These are phyloP conservation scores for Todiramphus saurophagus DNA, from an alignment of 2,113 vertebrate species.

Conservation along the genomic window DNA sequence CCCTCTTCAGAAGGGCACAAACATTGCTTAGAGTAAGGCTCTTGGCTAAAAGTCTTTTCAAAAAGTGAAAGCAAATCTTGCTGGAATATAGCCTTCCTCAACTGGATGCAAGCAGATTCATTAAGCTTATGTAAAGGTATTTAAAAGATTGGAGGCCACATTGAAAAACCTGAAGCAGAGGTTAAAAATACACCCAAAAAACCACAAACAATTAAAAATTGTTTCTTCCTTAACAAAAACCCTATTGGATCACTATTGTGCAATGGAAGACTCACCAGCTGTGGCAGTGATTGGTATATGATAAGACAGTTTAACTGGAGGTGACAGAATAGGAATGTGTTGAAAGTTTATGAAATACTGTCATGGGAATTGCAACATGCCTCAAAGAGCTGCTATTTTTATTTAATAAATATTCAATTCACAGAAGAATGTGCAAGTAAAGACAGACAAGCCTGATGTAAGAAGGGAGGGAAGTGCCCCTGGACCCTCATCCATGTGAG, in stretches of 20 bases:
- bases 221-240: background rate
- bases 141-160: background rate
- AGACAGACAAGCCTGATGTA: background rate
- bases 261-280: background rate
- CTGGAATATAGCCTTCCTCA: background rate
- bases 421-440: background rate
- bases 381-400: background rate
- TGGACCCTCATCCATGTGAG: background rate
- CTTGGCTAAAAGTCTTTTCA: background rate
- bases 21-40: background rate
- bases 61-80: constrained; percentile 8
- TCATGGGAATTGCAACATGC: background rate
- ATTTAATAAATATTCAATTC: background rate
- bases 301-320: background rate
- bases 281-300: background rate
- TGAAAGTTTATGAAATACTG: background rate
- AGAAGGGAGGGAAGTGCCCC: background rate
- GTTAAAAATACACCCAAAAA: background rate
- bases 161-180: background rate
- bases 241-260: background rate
- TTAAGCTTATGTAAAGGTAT: background rate
- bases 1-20: background rate
- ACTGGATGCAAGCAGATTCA: background rate
- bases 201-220: background rate
- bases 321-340: background rate